Percentiles rank a stretch among this genome's conserved stretches.
Evolutionary conservation across 2,888 invertebrate species (phyloP).

Genomic region (Abscondita cerata): DNA sequence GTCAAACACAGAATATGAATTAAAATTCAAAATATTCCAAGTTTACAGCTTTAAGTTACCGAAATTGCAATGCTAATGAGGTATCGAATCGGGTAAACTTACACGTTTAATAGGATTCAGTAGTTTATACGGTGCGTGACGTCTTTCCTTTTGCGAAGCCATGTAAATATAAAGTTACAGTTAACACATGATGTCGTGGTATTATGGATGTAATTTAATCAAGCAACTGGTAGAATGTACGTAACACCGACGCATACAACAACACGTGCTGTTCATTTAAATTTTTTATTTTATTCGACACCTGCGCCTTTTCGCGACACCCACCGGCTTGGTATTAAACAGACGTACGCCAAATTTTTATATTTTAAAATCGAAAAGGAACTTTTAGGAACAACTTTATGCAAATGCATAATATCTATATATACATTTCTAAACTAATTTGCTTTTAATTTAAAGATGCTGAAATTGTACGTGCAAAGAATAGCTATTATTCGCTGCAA

Average conservation of each 20-base stretch:
- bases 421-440: constrained; percentile 44
- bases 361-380: too few relatives aligned
- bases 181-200: constrained; percentile 7
- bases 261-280: constrained; percentile 6
- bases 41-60: constrained; percentile 19
- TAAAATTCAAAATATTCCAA: constrained; percentile 16
- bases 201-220: constrained; percentile 24
- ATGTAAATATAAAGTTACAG: constrained; percentile 21
- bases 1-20: constrained; percentile 7
- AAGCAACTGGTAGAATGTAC: constrained; percentile 21
- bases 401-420: not conserved
- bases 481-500: constrained; percentile 45
- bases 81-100: constrained; percentile 36
- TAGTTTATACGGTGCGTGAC: constrained; percentile 20
- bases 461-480: constrained; percentile 50
- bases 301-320: too few relatives aligned
- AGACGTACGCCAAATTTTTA: too few relatives aligned
- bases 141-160: constrained; percentile 26
- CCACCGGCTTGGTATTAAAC: too few relatives aligned
- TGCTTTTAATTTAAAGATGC: constrained; percentile 52
- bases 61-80: constrained; percentile 39
- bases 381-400: not conserved
- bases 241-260: not conserved
- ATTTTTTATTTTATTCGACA: not conserved
- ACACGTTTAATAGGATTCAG: constrained; percentile 39